Evolutionary conservation across 2,797 vertebrate genomes (phyloP), one percentile per base, ranked within the genome.

Genomic region (Picus viridis): DNA sequence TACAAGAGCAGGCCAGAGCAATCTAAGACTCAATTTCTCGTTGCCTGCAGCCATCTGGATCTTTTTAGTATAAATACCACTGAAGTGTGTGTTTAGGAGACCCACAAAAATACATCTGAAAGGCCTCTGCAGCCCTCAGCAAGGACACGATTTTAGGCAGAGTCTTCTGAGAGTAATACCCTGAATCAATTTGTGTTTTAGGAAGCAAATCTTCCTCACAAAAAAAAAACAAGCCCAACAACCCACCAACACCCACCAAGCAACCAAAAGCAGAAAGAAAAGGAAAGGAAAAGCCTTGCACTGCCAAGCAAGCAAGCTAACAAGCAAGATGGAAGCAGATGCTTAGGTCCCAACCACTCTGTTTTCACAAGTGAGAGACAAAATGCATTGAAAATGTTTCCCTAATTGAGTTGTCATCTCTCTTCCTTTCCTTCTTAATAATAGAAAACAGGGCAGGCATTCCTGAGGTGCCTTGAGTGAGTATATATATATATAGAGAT

Each of bases 31-130:
- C 77, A 22, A 64, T 75, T 83, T 68, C 88, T 83, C 68, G 47
- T 1, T 69, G 59, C 91, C 86, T 49, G 34, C 27, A 83, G 80
- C 73, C 26, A 29, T 53, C 47, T 63, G 59, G 29, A 9, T 20
- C 77, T 72, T 68, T 64, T 71, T 77, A 74, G 80, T 88, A 81
- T 65, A 89, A 92, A 78, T 89, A 93, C 81, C 45, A 27, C 26
- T 51, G 22, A 81, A 88, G 6, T 34, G 34, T 53, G 23, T 78
- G 67, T 49, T 88, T 75, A 63, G 58, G 27, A 58, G 45, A 85
- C 51, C 22, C 54, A 51, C 9, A 41, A 75, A 83, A 83, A 72
- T 69, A 57, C 41, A 13, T 65, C 74, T 69, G 62, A 81, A 84
- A 94, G 32, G 71, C 36, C 32, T 69, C 12, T 26, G 1, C 65